Conservation (phyloP, 2,113 vertebrate species). For the Myrmophylax atrothorax region DNA sequence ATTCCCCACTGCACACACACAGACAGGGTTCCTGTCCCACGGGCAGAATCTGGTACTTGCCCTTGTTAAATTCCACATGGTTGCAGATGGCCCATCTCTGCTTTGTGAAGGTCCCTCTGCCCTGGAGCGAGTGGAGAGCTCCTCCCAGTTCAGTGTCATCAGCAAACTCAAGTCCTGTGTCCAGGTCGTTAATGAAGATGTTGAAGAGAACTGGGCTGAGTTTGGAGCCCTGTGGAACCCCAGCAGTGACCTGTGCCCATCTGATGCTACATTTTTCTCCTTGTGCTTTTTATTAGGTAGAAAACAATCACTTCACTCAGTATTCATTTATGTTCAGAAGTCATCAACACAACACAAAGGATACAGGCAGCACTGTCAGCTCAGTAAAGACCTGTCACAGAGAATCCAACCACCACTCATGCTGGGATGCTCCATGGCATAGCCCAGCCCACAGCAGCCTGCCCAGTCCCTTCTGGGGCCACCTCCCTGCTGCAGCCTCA, state of each 20-base stretch:
- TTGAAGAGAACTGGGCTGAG: background rate
- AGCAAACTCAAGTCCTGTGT: background rate
- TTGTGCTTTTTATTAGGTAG: background rate
- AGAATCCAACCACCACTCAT: background rate
- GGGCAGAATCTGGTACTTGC: background rate
- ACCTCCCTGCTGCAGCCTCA: background rate
- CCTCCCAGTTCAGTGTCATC: background rate
- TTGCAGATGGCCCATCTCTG: background rate
- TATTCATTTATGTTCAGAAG: background rate
- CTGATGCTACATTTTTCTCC: background rate
- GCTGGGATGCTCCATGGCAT: background rate
- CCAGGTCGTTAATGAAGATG: background rate
- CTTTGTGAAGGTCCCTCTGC: background rate
- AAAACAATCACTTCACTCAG: constrained; percentile 15
- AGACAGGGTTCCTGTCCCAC: background rate
- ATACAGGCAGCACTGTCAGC: background rate
- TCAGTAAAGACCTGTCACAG: background rate
- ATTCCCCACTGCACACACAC: background rate
- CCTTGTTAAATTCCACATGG: background rate
- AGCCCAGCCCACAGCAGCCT: background rate
- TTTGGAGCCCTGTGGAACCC: background rate
- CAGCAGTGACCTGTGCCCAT: background rate
- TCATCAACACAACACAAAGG: background rate
- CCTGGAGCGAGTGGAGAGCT: background rate
- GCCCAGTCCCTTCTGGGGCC: background rate